Evolutionary conservation across 2,113 vertebrate genomes (phyloP), one percentile per base, ranked within the genome.

Genomic region (Solea senegalensis): DNA sequence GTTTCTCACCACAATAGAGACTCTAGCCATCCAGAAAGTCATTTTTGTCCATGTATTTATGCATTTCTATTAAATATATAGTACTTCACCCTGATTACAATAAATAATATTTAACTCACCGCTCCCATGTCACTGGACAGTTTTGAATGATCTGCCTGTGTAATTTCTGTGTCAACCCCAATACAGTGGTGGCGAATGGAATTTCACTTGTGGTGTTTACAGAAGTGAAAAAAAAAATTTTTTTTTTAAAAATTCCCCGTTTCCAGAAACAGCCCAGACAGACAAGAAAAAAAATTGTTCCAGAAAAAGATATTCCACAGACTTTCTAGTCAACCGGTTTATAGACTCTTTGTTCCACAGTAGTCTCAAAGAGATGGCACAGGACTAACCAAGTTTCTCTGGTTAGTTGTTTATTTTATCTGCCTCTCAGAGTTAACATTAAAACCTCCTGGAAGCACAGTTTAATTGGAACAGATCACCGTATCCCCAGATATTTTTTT

Each of bases 261-360:
- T 60, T 54, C 46, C 53, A 64, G 5, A 40, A 69, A 39, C 27
- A 7, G 15, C 2, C 15, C 48, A 59, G 41, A 46, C 69, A 54
- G 58, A 69, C 39, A 1, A 58, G 27, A 34, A 16, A 43, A 40
- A 44, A 28, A 27, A 3, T 45, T 7, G 58, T 71, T 15, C 48
- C 67, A 61, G 27, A 55, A 49, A 61, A 7, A 34, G 43, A 21
- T 54, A n/a, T 43, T 69, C 16, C 50, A 62, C 41, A 59, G 34
- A 59, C 58, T 16, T 67, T n/a, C 13, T 10, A 48, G 52, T 73
- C 52, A 63, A 45, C 44, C 39, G 21, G 15, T 34, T 65, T 9
- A 27, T 2, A 6, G 13, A 41, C n/a, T 46, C n/a, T 52, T 41
- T 70, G 16, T 40, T 64, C 9, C 14, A 57, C 11, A 27, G n/a